Conservation (phyloP, 92 coral and sea anemone genomes). For the Zoanthus solanderi region DNA sequence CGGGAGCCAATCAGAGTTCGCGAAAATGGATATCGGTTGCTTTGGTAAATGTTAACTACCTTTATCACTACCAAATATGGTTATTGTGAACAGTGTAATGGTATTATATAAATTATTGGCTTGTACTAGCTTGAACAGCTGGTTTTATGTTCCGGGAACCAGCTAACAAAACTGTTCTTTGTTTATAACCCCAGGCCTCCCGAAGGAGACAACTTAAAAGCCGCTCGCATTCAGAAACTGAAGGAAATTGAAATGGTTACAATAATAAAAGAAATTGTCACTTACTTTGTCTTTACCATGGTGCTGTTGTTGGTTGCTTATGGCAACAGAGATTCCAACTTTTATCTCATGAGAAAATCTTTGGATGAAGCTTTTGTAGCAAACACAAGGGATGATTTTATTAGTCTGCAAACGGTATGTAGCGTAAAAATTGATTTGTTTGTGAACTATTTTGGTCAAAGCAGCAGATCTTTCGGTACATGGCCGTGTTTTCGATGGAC, state of each 20-base stretch:
- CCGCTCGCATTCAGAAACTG: constrained; percentile 78
- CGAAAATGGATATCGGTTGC: no score
- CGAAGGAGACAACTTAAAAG: constrained; percentile 64
- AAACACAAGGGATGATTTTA: constrained; percentile 53
- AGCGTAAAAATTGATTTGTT: no score
- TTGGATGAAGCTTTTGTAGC: constrained; percentile 73
- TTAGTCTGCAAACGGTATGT: constrained; percentile 76
- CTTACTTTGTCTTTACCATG: constrained; percentile 80
- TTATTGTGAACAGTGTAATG: no score
- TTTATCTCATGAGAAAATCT: constrained; percentile 80
- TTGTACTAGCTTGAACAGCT: no score
- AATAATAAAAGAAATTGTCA: constrained; percentile 77
- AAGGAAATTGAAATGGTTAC: constrained; percentile 86
- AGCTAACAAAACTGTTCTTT: not conserved
- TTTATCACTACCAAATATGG: no score
- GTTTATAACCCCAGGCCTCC: constrained; percentile 76
- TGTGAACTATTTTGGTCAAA: no score
- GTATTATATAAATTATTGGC: no score
- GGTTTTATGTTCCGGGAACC: not conserved
- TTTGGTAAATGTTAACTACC: no score
- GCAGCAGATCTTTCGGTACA: no score
- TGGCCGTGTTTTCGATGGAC: no score
- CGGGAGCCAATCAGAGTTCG: no score
- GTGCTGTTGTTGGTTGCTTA: constrained; percentile 82
- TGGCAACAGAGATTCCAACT: constrained; percentile 86